Evolutionary conservation across 2,797 vertebrate genomes (phyloP).

Genomic region (Serranus cabrilla): DNA sequence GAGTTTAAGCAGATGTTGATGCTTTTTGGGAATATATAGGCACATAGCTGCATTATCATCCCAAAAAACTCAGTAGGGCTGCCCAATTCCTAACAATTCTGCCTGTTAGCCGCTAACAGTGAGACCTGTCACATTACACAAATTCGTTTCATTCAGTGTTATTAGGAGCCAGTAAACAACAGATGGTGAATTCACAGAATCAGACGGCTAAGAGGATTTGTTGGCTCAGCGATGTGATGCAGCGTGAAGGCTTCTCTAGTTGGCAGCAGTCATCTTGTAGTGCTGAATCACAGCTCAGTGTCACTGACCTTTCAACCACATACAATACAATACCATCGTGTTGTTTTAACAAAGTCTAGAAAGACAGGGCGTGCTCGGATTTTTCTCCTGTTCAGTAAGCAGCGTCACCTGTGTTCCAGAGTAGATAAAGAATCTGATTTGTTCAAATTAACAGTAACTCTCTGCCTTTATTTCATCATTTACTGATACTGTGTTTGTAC

Average conservation of each 20-base stretch:
- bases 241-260: constrained; percentile 13
- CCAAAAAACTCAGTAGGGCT: neutral
- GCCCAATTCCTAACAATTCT: neutral
- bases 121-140: neutral
- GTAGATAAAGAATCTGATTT: constrained; percentile 1
- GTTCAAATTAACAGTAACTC: neutral
- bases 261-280: neutral
- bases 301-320: constrained; percentile 34
- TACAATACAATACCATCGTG: neutral
- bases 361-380: neutral
- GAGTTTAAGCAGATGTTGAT: too few species aligned
- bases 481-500: neutral
- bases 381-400: neutral
- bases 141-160: neutral
- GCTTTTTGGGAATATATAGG: too few species aligned
- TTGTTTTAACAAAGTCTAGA: constrained; percentile 12
- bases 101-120: neutral
- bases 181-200: constrained; percentile 56
- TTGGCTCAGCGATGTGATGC: constrained; percentile 33
- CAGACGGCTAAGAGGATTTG: constrained; percentile 69
- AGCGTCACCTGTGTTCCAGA: neutral
- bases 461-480: constrained; percentile 1
- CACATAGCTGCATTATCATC: too few species aligned
- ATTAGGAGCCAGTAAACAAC: constrained; percentile 29
- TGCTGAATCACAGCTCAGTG: neutral